These are phyloP conservation scores for Mastomys coucha DNA, from an alignment of 2,113 vertebrate species.

Conservation along the genomic window DNA sequence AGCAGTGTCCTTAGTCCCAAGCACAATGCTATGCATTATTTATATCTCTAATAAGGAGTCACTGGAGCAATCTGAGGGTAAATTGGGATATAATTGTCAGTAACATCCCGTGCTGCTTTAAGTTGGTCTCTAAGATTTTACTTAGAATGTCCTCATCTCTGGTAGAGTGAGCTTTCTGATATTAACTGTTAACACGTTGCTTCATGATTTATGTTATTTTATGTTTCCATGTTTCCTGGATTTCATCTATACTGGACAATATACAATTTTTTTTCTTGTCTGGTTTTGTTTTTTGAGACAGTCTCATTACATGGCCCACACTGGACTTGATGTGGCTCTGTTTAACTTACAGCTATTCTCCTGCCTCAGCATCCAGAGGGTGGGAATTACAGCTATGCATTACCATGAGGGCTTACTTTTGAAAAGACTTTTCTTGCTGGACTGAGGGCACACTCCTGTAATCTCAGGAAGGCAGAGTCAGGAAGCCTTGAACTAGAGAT, in stretches of 20 bases:
- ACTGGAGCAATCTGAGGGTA: not conserved
- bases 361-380: not conserved
- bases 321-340: not conserved
- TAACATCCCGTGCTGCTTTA: not conserved
- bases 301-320: not conserved
- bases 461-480: no score
- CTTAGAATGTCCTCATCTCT: not conserved
- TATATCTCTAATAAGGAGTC: not conserved
- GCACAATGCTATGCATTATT: not conserved
- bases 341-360: not conserved
- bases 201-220: not conserved
- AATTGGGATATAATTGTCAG: not conserved
- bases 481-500: no score
- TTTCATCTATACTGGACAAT: not conserved
- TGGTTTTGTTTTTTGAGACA: not conserved
- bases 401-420: no score
- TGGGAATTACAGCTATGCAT: no score
- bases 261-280: not conserved
- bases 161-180: not conserved
- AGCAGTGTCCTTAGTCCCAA: not conserved
- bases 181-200: not conserved
- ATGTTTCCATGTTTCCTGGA: not conserved
- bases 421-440: no score
- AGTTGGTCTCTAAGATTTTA: conserved; percentile 23
- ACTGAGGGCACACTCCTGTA: no score